Evolutionary conservation across 2,113 vertebrate species (phyloP).

Genomic region (Psilopogon haemacephalus): DNA sequence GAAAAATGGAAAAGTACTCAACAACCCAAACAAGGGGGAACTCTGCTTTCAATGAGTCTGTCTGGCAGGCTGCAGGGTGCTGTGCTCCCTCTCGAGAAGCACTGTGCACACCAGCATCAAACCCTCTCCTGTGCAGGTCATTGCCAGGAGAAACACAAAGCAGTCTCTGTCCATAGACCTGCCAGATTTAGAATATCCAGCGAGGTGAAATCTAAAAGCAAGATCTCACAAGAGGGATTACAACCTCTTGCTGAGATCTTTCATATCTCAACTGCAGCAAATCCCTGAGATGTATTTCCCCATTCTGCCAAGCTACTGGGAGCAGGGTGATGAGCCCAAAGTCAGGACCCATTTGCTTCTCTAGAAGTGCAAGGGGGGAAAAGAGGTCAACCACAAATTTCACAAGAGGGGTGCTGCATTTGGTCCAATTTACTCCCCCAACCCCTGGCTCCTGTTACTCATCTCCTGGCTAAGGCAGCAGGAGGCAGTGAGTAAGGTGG

Average conservation of each 20-base stretch:
- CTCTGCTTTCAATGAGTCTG: background rate
- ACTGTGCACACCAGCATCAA: background rate
- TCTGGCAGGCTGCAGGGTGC: background rate
- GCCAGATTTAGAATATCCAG: background rate
- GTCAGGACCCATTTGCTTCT: background rate
- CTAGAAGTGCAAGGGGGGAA: background rate
- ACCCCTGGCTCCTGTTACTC: slow-evolving; percentile 15
- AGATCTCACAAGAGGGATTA: background rate
- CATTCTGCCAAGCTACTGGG: background rate
- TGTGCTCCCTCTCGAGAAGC: background rate
- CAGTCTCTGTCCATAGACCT: background rate
- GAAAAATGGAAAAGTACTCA: slow-evolving; percentile 27
- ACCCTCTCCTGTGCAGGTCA: background rate
- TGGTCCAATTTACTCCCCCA: background rate
- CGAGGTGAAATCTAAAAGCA: background rate
- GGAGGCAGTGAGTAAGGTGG: background rate
- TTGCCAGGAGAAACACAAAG: background rate
- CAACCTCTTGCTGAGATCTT: background rate
- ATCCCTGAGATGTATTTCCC: background rate
- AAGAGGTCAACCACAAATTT: background rate
- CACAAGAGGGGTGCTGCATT: background rate
- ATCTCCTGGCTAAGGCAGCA: slow-evolving; percentile 31
- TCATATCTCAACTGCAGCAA: background rate
- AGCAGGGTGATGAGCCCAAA: background rate
- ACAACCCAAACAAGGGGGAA: background rate